These are phyloP conservation scores for Cyanoramphus novaezelandiae DNA, from an alignment of 2,113 vertebrate species.

Conservation along the genomic window DNA sequence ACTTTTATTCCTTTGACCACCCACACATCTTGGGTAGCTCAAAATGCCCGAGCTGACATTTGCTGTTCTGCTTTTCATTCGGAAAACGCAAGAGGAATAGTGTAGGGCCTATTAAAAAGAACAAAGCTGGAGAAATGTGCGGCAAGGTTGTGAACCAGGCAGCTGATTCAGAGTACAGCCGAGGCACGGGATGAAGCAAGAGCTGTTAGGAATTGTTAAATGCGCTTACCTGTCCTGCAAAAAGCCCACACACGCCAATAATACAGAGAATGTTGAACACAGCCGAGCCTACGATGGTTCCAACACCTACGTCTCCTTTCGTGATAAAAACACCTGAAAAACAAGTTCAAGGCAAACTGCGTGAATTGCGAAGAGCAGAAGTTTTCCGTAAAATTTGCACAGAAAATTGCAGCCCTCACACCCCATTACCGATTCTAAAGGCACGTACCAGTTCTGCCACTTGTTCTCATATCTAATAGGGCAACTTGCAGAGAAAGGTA, in stretches of 20 bases:
- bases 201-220: neutral
- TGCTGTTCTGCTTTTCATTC: neutral
- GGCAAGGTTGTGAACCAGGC: neutral
- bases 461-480: neutral
- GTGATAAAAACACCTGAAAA: constrained; percentile 95
- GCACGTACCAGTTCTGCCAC: neutral
- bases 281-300: constrained; percentile 96
- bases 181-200: neutral
- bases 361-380: neutral
- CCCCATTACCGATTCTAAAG: neutral
- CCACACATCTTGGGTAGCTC: neutral
- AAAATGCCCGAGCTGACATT: neutral
- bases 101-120: neutral
- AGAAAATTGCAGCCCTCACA: neutral
- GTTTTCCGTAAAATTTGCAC: neutral
- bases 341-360: constrained; percentile 19
- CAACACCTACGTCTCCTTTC: constrained; percentile 95
- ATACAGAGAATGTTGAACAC: constrained; percentile 99
- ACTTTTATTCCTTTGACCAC: neutral
- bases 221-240: constrained; percentile 88
- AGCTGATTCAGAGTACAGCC: neutral
- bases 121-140: neutral
- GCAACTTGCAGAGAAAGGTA: neutral
- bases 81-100: neutral
- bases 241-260: constrained; percentile 95